Conservation (phyloP, 2,797 vertebrate genomes). For the Hydrophis major region DNA sequence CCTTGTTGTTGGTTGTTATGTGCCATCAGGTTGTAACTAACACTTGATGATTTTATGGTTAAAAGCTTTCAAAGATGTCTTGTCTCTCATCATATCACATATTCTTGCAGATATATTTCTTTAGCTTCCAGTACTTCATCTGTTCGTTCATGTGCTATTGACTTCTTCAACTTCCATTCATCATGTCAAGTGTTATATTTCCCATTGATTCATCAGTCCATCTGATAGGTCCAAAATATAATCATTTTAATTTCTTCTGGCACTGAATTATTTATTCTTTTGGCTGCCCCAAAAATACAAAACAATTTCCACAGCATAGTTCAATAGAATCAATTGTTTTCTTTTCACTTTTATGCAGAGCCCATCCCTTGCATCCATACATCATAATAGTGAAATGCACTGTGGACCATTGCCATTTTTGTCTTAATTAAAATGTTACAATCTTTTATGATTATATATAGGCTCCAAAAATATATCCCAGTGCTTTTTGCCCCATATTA, state of each 20-base stretch:
- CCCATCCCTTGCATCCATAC: neutral
- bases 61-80: neutral
- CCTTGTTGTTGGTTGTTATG: neutral
- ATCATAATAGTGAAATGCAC: neutral
- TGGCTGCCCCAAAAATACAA: neutral
- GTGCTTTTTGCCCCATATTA: neutral
- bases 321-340: neutral
- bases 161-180: neutral
- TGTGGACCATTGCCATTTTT: neutral
- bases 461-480: neutral
- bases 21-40: neutral
- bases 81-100: neutral
- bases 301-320: neutral
- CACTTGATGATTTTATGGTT: neutral
- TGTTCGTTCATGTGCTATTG: neutral
- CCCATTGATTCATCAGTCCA: neutral
- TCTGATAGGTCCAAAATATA: neutral
- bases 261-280: neutral
- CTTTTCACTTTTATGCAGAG: neutral
- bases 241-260: neutral
- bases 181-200: neutral
- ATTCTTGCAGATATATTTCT: neutral
- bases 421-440: neutral
- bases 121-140: neutral
- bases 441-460: neutral